Percentiles rank a stretch among this genome's conserved stretches.
Conservation (phyloP, 2,797 vertebrate genomes). For the Xiphorhynchus erythropygius region DNA sequence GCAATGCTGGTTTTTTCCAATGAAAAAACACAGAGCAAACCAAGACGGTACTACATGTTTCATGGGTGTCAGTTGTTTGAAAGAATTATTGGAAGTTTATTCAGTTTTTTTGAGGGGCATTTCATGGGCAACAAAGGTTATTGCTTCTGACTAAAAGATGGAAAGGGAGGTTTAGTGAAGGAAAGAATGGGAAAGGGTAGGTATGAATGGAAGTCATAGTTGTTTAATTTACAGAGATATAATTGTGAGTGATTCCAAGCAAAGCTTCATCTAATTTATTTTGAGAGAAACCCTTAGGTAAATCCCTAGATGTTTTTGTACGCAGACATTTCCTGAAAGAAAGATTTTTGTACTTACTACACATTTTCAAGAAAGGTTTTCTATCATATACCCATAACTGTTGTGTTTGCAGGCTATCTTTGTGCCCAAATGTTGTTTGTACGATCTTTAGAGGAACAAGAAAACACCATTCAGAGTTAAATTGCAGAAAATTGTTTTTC, state of each 20-base stretch:
- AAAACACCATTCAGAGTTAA: background rate
- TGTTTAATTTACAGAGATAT: background rate
- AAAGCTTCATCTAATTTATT: background rate
- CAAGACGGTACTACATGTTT: background rate
- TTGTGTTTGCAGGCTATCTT: background rate
- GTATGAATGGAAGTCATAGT: background rate
- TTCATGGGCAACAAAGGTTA: background rate
- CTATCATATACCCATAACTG: background rate
- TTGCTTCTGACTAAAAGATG: background rate
- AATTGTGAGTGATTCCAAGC: background rate
- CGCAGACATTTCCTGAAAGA: background rate
- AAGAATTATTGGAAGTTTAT: background rate
- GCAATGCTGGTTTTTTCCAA: background rate
- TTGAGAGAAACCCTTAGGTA: background rate
- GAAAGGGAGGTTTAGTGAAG: background rate
- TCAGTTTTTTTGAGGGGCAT: background rate
- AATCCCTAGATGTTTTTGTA: background rate
- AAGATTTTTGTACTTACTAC: background rate
- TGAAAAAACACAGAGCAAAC: background rate
- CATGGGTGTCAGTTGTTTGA: background rate
- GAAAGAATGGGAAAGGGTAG: background rate
- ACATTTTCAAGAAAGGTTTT: background rate
- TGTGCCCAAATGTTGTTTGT: background rate
- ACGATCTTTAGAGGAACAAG: background rate
- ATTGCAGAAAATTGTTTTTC: constrained; percentile 37